These are phyloP conservation scores for Datnioides undecimradiatus DNA, from an alignment of 2,113 vertebrate genomes.

Conservation along the genomic window DNA sequence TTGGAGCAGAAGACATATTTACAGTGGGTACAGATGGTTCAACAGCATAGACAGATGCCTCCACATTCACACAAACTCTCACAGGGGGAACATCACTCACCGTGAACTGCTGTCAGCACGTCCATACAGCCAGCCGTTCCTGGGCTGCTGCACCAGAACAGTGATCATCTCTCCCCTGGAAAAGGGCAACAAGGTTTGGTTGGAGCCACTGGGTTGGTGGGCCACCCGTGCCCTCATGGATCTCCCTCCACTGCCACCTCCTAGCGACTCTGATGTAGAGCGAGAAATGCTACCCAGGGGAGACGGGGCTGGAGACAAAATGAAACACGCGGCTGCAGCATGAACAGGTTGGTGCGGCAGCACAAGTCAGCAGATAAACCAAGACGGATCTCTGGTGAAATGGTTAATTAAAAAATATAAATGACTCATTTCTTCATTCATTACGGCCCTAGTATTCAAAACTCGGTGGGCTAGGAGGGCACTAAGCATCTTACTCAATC, in stretches of 20 bases:
- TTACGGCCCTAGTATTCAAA: background rate
- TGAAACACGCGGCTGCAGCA: background rate
- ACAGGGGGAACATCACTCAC: slow-evolving; percentile 56
- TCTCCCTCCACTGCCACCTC: slow-evolving; percentile 31
- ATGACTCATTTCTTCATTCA: slow-evolving; percentile 7
- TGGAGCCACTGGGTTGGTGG: slow-evolving; percentile 78
- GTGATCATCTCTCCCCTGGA: slow-evolving; percentile 84
- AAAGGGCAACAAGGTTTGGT: slow-evolving; percentile 90
- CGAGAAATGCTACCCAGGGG: slow-evolving; percentile 69
- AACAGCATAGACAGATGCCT: background rate
- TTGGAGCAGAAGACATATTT: background rate
- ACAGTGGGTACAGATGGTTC: background rate
- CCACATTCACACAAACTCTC: background rate
- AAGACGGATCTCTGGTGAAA: slow-evolving; percentile 4
- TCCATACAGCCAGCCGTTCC: slow-evolving; percentile 95
- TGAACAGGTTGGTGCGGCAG: slow-evolving; percentile 1
- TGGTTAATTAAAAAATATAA: slow-evolving; percentile 32
- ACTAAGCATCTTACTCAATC: slow-evolving; percentile 1
- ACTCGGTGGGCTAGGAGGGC: slow-evolving; percentile 14
- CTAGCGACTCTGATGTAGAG: slow-evolving; percentile 24
- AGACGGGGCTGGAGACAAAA: slow-evolving; percentile 78
- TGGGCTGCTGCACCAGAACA: slow-evolving; percentile 84
- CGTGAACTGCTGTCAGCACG: slow-evolving; percentile 81
- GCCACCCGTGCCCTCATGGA: slow-evolving; percentile 68
- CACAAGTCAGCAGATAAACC: background rate